Base-by-base conservation (phyloP, 2,113 vertebrate species). In the Scolopax mira region DNA sequence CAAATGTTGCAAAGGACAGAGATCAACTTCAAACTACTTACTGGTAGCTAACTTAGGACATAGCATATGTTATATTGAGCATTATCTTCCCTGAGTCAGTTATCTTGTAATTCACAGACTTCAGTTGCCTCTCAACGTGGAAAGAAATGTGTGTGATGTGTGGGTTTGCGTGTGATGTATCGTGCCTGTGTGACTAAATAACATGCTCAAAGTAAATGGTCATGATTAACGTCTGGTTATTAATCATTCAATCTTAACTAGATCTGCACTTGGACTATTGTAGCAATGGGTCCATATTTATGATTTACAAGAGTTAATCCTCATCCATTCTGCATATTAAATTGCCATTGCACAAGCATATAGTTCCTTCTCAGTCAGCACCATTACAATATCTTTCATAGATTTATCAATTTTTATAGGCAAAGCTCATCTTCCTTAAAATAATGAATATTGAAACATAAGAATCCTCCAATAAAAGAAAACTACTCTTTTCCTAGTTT, bases 341-440 rank as follows among this genome's bases (percentile, higher is more conserved):
- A 13, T 61, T 55, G 31, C 41, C 15, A 6, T 17, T 72, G 41
- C 67, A 25, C 35, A 52, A 65, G 21, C 23, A 51, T 4, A 2
- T 27, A 25, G 41, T 27, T 83, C 52, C 18, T n/a, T 44, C 54
- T 75, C 35, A 35, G 44, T 60, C 28, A 44, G 78, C 51, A 42
- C 42, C 27, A 11, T 11, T 86, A 27, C n/a, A 39, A 3, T 46
- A 51, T 33, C 35, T 77, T 74, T 15, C 12, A 42, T 48, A 51
- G 9, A 4, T 85, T 51, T 74, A n/a, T 58, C 72, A 61, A 1
- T 21, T 39, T 86, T 83, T 73, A 7, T 62, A 66, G 75, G 30
- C 44, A 75, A 70, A 90, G 27, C 14, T 91, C 54, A 78, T 55
- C 30, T 67, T 80, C 48, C 88, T 79, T 74, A 42, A 79, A 89